Evolutionary conservation across 2,113 vertebrate genomes (phyloP), one percentile per base, ranked within the genome.

Genomic region (Embiotoca jacksoni): DNA sequence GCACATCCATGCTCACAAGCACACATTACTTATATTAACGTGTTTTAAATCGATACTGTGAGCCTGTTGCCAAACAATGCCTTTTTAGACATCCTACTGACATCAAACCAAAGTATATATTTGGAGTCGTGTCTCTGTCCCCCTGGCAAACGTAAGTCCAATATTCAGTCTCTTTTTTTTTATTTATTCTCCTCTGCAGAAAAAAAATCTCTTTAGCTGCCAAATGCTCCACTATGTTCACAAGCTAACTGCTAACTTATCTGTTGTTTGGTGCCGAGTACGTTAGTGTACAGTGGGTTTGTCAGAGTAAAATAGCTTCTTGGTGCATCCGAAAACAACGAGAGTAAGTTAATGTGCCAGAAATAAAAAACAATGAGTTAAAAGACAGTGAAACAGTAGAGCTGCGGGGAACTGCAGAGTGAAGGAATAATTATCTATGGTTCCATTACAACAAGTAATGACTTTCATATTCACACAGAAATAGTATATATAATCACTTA

Each of bases 201-300:
- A 72, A 59, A 58, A 58, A 35, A 50, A 16, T 1, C 30, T 62
- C 50, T 72, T 58, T 8, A 61, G 49, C 37, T 46, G n/a, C 47
- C 54, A 16, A 33, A 37, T 63, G 52, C 66, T 39, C 1, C 57
- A 37, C 23, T 5, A 4, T 58, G 16, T 46, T 36, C 32, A 35
- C 30, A 13, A 61, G 30, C 23, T 37, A 4, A 30, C 9, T 0
- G 0, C 23, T 62, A 39, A 52, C 49, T 52, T 52, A 16, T 23
- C 41, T 3, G 41, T 2, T 0, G 41, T 52, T 5, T 52, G 49
- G 16, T 52, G 49, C 49, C n/a, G 49, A 52, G 49, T 3, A 55
- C 13, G 13, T 41, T 33, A 46, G 44, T 49, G 68, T 54, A 31
- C 53, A 4, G 23, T 54, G 53, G 1, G 23, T 14, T 58, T 35